Base-by-base conservation (phyloP, 2,113 vertebrate species). In the Phyllopteryx taeniolatus region DNA sequence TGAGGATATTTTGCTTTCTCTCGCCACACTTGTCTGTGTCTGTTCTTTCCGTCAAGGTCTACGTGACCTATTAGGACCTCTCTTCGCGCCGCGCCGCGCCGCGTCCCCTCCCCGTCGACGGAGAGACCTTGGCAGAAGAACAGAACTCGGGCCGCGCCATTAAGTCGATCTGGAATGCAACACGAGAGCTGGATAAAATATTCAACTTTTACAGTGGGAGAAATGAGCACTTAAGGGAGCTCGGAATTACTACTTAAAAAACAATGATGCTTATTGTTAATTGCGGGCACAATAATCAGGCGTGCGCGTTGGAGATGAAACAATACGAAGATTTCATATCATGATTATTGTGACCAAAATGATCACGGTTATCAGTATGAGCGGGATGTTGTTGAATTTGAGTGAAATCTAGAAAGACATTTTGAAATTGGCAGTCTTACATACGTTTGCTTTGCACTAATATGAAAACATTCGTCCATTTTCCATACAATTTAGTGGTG, bases 121-220 rank as follows among this genome's bases (percentile, higher is more conserved):
- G 69, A 61, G 56, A 84, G 85, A 90, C 84, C 84, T 90, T 91
- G 83, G 77, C 70, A 51, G 57, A 67, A 74, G 10, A 73, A 80
- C 61, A 74, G 46, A 74, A 66, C 0, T 14, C 31, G 53, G n/a
- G 5, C 22, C 10, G 10, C 10, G 4, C 31, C 57, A 15, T 33
- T 33, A 15, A 6, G 57, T 60, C 33, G 27, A 35, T 17, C 14
- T 60, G 13, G 22, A n/a, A 57, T 12, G 1, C 27, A 57, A 13
- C 1, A 15, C 27, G 27, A 27, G 22, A 57, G 11, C 8, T 22
- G 11, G 12, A 31, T 27, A 2, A 59, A 27, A 59, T 59, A 13
- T 14, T 14, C 2, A 4, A 5, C 2, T 20, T 54, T 11, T 22
- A n/a, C 8, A 20, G n/a, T 2, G 1, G 20, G 1, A 17, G 1